Conservation (phyloP, 2,888 invertebrate genomes). For the Psococerastis gibbosa region DNA sequence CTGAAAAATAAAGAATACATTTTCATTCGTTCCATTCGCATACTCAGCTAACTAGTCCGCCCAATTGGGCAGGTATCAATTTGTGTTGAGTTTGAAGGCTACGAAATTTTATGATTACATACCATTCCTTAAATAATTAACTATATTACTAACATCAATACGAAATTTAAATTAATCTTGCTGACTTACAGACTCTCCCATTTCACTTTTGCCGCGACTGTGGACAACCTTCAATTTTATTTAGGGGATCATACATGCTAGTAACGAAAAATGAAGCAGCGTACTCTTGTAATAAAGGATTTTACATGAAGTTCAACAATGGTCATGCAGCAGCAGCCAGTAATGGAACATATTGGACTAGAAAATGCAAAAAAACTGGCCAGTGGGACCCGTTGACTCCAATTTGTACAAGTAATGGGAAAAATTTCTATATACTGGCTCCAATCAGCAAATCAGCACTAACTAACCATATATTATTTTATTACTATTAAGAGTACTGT, state of each 20-base stretch:
- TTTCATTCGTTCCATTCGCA: too few species aligned
- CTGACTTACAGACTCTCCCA: too few species aligned
- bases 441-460: too few species aligned
- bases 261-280: conserved; percentile 26
- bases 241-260: conserved; percentile 29
- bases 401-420: conserved; percentile 27
- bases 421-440: conserved; percentile 2
- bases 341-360: conserved; percentile 16
- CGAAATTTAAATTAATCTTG: too few species aligned
- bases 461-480: too few species aligned
- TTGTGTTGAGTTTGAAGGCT: neutral
- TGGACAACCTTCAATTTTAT: conserved; percentile 24
- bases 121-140: too few species aligned
- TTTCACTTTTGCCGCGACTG: conserved; percentile 42
- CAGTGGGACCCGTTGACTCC: conserved; percentile 32
- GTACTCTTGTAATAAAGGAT: conserved; percentile 31
- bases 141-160: too few species aligned
- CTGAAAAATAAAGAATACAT: too few species aligned
- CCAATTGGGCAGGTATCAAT: neutral
- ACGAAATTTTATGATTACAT: too few species aligned
- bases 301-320: conserved; percentile 20
- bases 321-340: conserved; percentile 11
- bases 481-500: too few species aligned
- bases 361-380: conserved; percentile 32
- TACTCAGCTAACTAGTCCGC: too few species aligned